Evolutionary conservation across 2,113 vertebrate genomes (phyloP).

Genomic region (Tenebrosternarchus preto): DNA sequence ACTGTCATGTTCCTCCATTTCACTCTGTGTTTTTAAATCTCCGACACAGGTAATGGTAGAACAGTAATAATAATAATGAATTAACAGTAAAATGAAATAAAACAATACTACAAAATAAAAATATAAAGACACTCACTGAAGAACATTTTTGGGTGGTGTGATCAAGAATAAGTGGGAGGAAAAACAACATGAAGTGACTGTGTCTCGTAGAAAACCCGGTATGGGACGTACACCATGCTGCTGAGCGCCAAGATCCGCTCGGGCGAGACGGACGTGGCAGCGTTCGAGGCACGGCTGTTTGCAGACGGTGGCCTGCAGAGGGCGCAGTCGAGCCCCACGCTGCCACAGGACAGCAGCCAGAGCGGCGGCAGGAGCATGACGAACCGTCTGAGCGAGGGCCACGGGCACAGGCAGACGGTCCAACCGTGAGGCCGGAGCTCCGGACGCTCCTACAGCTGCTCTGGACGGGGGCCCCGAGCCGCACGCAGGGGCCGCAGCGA

Average conservation of each 20-base stretch:
- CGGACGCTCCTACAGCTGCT: not conserved
- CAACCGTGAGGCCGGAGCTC: slow-evolving; percentile 52
- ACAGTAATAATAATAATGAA: no score
- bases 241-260: slow-evolving; percentile 87
- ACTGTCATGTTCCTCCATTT: not conserved
- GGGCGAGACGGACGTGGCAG: slow-evolving; percentile 82
- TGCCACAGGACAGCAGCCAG: slow-evolving; percentile 73
- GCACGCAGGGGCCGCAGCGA: slow-evolving; percentile 15
- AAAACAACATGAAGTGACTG: not conserved
- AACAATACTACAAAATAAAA: no score
- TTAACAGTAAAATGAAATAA: no score
- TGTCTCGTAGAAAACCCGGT: slow-evolving; percentile 87
- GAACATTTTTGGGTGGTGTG: no score
- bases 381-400: slow-evolving; percentile 68
- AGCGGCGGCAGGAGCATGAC: slow-evolving; percentile 57
- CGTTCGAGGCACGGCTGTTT: slow-evolving; percentile 84
- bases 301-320: slow-evolving; percentile 81
- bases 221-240: slow-evolving; percentile 88
- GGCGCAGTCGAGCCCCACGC: slow-evolving; percentile 82
- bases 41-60: no score
- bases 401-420: slow-evolving; percentile 66
- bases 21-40: not conserved
- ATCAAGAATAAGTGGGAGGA: no score
- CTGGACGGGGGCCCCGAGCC: no score
- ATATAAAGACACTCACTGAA: no score